These are phyloP conservation scores for Agonopterix heracliana DNA, from an alignment of 2,888 invertebrate species.

Conservation along the genomic window DNA sequence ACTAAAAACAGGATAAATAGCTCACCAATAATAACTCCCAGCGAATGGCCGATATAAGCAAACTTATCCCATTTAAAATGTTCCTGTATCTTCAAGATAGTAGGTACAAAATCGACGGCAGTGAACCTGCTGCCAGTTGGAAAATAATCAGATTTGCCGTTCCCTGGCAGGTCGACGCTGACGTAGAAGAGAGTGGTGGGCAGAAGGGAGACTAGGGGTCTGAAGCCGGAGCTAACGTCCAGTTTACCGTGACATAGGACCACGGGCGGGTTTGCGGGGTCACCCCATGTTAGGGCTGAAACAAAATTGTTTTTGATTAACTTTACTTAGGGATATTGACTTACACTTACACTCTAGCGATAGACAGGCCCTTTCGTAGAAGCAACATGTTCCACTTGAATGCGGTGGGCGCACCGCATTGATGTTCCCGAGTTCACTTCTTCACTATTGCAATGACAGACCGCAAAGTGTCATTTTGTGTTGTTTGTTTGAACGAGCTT, in stretches of 20 bases:
- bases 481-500: no score
- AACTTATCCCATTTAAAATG: slow-evolving; percentile 50
- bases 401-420: no score
- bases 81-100: slow-evolving; percentile 30
- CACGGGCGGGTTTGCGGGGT: slow-evolving; percentile 60
- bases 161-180: slow-evolving; percentile 74
- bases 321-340: no score
- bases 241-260: slow-evolving; percentile 76
- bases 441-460: no score
- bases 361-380: no score
- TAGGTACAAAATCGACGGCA: slow-evolving; percentile 36
- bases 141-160: slow-evolving; percentile 73
- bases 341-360: no score
- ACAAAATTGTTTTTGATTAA: background rate
- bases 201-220: slow-evolving; percentile 69
- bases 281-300: slow-evolving; percentile 77
- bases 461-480: no score
- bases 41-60: slow-evolving; percentile 51
- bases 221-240: slow-evolving; percentile 77
- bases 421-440: no score
- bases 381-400: no score
- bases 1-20: background rate
- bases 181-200: slow-evolving; percentile 54
- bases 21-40: slow-evolving; percentile 50
- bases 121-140: slow-evolving; percentile 46